Evolutionary conservation across 35 echinoderm and acorn worm genomes (phyloP).

Genomic region (Nesometra sesokonis): DNA sequence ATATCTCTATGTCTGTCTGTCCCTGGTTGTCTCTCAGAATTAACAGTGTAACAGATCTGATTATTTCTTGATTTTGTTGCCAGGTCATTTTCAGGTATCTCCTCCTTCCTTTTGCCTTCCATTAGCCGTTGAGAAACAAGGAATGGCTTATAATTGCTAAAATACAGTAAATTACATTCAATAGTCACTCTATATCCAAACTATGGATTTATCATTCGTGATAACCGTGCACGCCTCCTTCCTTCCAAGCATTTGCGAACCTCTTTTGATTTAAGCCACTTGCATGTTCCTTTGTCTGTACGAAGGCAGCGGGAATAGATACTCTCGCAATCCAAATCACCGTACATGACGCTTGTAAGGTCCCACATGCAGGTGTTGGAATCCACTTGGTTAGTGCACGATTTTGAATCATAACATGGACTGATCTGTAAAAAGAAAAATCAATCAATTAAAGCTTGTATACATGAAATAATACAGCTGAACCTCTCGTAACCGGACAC

Average conservation of each 20-base stretch:
- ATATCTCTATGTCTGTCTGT: too few species aligned
- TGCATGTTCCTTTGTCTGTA: slow-evolving; percentile 7
- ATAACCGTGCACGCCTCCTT: background rate
- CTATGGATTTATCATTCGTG: background rate
- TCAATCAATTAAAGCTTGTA: background rate
- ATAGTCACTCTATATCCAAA: too few species aligned
- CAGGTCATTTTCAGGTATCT: too few species aligned
- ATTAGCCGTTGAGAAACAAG: too few species aligned
- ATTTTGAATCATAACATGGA: slow-evolving; percentile 18
- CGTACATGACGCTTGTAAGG: slow-evolving; percentile 4
- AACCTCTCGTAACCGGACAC: too few species aligned
- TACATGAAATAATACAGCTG: too few species aligned
- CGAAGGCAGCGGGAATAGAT: slow-evolving; percentile 21
- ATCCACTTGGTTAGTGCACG: background rate
- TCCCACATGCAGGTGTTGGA: slow-evolving; percentile 36
- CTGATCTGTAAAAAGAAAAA: slow-evolving; percentile 5
- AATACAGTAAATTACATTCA: too few species aligned
- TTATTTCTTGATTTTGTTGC: too few species aligned
- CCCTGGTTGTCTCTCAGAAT: too few species aligned
- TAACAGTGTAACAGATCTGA: too few species aligned
- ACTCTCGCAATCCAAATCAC: slow-evolving; percentile 19
- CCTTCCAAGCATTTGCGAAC: slow-evolving; percentile 9
- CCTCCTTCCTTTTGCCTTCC: too few species aligned
- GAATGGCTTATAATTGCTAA: too few species aligned
- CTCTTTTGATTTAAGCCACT: slow-evolving; percentile 1